phyloP scores from a whole-genome alignment of 1,140 invertebrate genomes.

The Ceratina australensis region DNA sequence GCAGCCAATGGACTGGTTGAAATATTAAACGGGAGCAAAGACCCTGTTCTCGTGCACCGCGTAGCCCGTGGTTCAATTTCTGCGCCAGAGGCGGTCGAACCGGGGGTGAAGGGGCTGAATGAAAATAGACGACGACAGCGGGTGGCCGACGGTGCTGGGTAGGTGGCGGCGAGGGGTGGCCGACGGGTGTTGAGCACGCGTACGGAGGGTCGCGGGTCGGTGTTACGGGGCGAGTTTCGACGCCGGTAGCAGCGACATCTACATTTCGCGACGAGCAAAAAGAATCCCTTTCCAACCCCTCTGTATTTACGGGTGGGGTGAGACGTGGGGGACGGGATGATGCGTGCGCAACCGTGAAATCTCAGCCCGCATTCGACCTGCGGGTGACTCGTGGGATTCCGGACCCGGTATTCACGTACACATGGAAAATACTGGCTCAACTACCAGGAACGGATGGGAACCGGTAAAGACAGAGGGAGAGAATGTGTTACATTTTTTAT shows the following conservation, averaged over 20 bases:
- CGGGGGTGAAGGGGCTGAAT: conserved; percentile 38
- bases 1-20: conserved; percentile 77
- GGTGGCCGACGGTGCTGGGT: no score
- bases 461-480: no score
- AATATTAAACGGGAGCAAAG: conserved; percentile 80
- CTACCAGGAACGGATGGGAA: no score
- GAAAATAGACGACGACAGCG: conserved; percentile 52
- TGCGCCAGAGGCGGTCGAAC: conserved; percentile 51
- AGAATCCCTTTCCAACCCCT: background rate
- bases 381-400: no score
- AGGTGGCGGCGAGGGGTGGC: background rate
- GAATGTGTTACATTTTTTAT: no score
- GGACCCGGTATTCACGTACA: no score
- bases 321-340: background rate
- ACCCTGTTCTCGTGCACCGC: conserved; percentile 69
- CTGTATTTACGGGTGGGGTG: no score
- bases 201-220: background rate
- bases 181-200: background rate
- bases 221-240: conserved; percentile 33
- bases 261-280: conserved; percentile 45
- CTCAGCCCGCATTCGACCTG: background rate
- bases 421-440: no score
- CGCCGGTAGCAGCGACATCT: conserved; percentile 59
- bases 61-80: conserved; percentile 65
- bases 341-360: conserved; percentile 26